Percentiles rank a stretch among this genome's conserved stretches.
Conservation (phyloP, 1,140 invertebrate species). For the Alviniconcha marisindica region DNA sequence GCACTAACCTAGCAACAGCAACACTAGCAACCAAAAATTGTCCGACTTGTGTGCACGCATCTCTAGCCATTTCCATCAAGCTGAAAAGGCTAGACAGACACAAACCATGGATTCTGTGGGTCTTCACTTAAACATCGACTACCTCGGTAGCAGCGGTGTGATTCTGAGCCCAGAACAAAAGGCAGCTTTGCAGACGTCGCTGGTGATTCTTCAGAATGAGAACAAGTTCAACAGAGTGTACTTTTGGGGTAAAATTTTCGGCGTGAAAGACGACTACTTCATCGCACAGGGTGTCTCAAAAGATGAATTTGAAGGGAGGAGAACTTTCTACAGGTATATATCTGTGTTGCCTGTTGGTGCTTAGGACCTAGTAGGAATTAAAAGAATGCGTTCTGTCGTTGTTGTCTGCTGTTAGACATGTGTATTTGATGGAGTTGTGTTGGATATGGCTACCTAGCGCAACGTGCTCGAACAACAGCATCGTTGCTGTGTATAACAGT, state of each 20-base stretch:
- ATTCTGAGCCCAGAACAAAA: constrained; percentile 74
- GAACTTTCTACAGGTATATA: constrained; percentile 74
- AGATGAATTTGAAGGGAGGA: constrained; percentile 73
- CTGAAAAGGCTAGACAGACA: neutral
- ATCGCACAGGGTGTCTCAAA: constrained; percentile 74
- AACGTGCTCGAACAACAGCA: too few species aligned
- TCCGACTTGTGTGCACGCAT: neutral
- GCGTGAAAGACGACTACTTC: constrained; percentile 75
- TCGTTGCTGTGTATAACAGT: too few species aligned
- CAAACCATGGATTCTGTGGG: constrained; percentile 71
- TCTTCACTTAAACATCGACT: constrained; percentile 73
- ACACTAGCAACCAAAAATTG: neutral
- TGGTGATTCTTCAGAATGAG: constrained; percentile 74
- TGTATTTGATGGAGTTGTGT: too few species aligned
- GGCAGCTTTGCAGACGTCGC: constrained; percentile 74
- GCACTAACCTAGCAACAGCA: constrained; percentile 26
- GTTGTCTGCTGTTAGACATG: too few species aligned
- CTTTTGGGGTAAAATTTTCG: constrained; percentile 76
- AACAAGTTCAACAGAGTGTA: constrained; percentile 75
- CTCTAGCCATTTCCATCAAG: neutral
- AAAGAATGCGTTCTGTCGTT: too few species aligned
- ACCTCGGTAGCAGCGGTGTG: constrained; percentile 73
- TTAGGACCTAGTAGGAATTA: too few species aligned
- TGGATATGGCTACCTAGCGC: too few species aligned
- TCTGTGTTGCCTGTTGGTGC: too few species aligned